Evolutionary conservation across 1,140 invertebrate species (phyloP).

Genomic region (Acyrthosiphon pisum): DNA sequence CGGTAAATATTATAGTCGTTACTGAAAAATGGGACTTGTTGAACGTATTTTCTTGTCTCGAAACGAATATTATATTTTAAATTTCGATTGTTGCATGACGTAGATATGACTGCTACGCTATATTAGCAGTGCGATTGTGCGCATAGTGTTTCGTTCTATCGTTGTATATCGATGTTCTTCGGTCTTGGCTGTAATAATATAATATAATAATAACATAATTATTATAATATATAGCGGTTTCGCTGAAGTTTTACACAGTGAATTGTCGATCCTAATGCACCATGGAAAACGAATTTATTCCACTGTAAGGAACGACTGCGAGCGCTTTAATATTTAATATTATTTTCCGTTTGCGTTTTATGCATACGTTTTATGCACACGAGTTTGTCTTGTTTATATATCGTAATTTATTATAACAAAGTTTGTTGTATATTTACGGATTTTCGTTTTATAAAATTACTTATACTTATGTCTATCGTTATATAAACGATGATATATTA

Average conservation of each 20-base stretch:
- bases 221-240: not conserved
- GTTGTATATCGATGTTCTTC: not conserved
- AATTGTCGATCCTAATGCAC: not conserved
- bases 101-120: not conserved
- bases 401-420: too few relatives aligned
- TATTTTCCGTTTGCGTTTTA: not conserved
- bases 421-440: not conserved
- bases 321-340: not conserved
- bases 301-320: constrained; percentile 12
- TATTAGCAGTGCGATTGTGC: not conserved
- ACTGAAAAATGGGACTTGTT: constrained; percentile 2
- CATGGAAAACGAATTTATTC: constrained; percentile 35
- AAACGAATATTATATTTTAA: not conserved
- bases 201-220: not conserved
- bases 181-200: not conserved
- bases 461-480: not conserved
- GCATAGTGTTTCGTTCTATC: constrained; percentile 19
- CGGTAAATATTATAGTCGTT: not conserved
- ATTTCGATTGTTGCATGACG: not conserved
- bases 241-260: not conserved
- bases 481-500: not conserved
- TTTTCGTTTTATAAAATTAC: not conserved
- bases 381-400: not conserved
- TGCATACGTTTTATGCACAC: not conserved
- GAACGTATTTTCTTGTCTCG: not conserved